Percentiles rank a stretch among this genome's conserved stretches.
Conservation (phyloP, 92 coral and sea anemone genomes). For the Blastomussa wellsi region DNA sequence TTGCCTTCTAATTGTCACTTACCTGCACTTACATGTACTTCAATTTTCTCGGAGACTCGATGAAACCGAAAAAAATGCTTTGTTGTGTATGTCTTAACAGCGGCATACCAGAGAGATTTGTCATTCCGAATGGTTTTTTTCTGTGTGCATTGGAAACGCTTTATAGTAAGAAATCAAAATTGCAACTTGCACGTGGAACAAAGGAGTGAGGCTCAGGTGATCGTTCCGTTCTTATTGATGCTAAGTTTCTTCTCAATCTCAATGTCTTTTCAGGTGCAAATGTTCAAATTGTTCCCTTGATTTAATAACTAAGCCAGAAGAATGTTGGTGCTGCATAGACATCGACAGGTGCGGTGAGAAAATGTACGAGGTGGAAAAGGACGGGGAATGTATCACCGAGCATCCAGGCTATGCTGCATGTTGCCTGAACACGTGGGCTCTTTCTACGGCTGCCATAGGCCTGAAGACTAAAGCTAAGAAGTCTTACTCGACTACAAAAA, state of each 20-base stretch:
- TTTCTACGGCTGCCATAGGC: conserved; percentile 37
- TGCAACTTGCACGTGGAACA: neutral
- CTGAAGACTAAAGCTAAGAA: conserved; percentile 44
- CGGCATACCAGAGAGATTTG: no score
- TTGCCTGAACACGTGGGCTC: conserved; percentile 45
- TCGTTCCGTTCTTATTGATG: conserved; percentile 6
- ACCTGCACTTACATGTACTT: no score
- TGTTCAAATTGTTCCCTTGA: conserved; percentile 52
- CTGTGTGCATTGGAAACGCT: conserved; percentile 10
- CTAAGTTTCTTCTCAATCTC: conserved; percentile 11
- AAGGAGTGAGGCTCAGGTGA: neutral
- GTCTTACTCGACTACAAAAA: conserved; percentile 35
- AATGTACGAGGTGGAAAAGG: conserved; percentile 36
- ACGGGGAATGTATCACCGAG: conserved; percentile 27
- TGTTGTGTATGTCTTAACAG: no score
- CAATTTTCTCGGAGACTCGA: conserved; percentile 2
- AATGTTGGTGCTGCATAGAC: conserved; percentile 48
- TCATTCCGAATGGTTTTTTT: neutral
- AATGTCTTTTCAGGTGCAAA: conserved; percentile 27
- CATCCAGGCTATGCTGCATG: conserved; percentile 48
- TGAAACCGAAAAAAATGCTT: neutral
- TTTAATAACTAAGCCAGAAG: conserved; percentile 39
- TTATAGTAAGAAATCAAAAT: neutral
- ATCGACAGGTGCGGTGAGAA: conserved; percentile 30
- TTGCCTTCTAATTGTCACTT: neutral